Evolutionary conservation across 2,888 invertebrate species (phyloP).

Genomic region (Bombylius discolor): DNA sequence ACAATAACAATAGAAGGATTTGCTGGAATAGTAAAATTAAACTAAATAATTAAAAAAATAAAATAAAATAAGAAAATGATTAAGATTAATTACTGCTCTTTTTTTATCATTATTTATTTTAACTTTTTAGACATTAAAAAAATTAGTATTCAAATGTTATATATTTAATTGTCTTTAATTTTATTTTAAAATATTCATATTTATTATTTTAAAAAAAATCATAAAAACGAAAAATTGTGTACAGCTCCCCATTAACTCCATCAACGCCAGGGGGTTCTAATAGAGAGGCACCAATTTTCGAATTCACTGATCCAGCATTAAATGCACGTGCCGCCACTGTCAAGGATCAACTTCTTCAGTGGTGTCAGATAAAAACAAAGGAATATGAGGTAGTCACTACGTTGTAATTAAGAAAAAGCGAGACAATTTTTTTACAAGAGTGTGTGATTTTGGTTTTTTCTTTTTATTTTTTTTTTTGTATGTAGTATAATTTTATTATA

Average conservation of each 20-base stretch:
- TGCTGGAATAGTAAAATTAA: too few species aligned
- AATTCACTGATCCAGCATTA: conserved; percentile 83
- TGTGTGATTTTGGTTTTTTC: too few species aligned
- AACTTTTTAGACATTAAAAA: too few species aligned
- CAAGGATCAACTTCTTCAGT: conserved; percentile 91
- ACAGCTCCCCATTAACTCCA: conserved; percentile 62
- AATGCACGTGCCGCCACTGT: conserved; percentile 85
- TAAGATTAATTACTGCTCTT: too few species aligned
- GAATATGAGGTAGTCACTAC: conserved; percentile 75
- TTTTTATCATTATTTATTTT: too few species aligned
- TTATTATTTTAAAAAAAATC: neutral
- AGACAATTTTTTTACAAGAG: too few species aligned
- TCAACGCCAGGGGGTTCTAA: conserved; percentile 47
- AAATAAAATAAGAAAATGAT: too few species aligned
- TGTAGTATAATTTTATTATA: too few species aligned
- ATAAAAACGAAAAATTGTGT: neutral
- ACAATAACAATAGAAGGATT: too few species aligned
- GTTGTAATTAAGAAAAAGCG: neutral
- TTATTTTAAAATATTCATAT: conserved; percentile 2
- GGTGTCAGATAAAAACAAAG: conserved; percentile 95
- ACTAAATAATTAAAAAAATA: too few species aligned
- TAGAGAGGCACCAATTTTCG: conserved; percentile 60
- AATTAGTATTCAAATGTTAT: too few species aligned
- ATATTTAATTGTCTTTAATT: neutral
- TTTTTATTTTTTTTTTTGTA: too few species aligned